Evolutionary conservation across 92 coral and sea anemone genomes (phyloP).

Genomic region (Parazoanthus darwini): DNA sequence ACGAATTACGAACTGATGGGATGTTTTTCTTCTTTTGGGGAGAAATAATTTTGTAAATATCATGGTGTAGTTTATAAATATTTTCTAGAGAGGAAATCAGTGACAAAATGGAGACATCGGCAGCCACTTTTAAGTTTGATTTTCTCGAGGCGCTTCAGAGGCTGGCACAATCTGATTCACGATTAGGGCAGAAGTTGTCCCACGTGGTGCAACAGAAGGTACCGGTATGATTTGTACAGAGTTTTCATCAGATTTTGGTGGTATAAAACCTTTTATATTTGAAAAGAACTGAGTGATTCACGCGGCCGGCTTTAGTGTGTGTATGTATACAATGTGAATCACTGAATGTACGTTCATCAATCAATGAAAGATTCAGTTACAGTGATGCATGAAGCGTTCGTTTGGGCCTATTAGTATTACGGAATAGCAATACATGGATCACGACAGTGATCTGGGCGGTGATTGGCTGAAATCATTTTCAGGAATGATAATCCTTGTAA

Average conservation of each 20-base stretch:
- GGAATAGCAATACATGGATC: too few species aligned
- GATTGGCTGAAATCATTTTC: too few species aligned
- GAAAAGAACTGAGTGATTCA: neutral
- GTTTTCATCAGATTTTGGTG: neutral
- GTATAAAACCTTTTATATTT: neutral
- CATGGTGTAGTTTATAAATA: neutral
- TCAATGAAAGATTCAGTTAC: too few species aligned
- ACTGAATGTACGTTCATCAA: neutral
- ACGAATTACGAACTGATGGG: too few species aligned
- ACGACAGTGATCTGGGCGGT: too few species aligned
- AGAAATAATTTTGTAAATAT: neutral
- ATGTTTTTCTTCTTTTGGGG: neutral
- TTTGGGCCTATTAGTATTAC: too few species aligned
- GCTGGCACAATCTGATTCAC: conserved; percentile 53
- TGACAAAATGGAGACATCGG: conserved; percentile 53
- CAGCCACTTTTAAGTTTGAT: conserved; percentile 58
- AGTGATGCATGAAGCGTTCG: too few species aligned
- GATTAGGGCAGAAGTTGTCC: conserved; percentile 57
- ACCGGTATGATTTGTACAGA: neutral
- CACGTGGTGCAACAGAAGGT: conserved; percentile 65
- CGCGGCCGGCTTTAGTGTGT: neutral
- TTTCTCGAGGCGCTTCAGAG: conserved; percentile 56
- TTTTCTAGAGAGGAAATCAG: neutral
- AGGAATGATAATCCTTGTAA: too few species aligned
- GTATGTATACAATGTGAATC: neutral